These are phyloP conservation scores for Pterocles gutturalis DNA, from an alignment of 2,113 vertebrate genomes.

Conservation along the genomic window DNA sequence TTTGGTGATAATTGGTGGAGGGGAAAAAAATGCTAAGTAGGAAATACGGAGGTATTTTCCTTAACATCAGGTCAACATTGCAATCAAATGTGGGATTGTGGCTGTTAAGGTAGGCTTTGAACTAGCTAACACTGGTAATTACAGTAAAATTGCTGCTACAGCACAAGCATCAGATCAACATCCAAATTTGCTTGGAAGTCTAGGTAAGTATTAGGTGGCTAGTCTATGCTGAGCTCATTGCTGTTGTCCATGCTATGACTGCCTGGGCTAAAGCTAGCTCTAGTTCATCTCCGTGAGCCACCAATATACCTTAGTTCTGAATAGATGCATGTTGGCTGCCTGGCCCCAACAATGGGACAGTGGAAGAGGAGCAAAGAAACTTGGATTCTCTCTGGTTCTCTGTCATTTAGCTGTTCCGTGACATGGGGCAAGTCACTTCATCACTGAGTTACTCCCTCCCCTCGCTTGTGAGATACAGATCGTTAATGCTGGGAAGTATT, in stretches of 20 bases:
- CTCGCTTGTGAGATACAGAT: background rate
- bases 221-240: background rate
- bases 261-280: background rate
- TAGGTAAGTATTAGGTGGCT: background rate
- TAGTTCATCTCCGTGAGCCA: background rate
- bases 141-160: background rate
- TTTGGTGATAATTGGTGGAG: background rate
- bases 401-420: background rate
- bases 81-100: background rate
- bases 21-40: background rate
- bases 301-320: background rate
- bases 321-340: rapidly evolving
- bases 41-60: background rate
- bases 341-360: background rate
- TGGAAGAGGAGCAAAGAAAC: background rate
- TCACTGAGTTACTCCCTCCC: background rate
- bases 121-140: background rate
- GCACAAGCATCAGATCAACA: background rate
- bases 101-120: background rate
- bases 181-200: background rate
- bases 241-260: background rate
- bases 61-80: background rate
- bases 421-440: background rate
- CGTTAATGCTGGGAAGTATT: background rate
- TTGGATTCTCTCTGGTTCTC: background rate